Base-by-base conservation (phyloP, 1,140 invertebrate genomes). In the Lasioglossum baleicum region DNA sequence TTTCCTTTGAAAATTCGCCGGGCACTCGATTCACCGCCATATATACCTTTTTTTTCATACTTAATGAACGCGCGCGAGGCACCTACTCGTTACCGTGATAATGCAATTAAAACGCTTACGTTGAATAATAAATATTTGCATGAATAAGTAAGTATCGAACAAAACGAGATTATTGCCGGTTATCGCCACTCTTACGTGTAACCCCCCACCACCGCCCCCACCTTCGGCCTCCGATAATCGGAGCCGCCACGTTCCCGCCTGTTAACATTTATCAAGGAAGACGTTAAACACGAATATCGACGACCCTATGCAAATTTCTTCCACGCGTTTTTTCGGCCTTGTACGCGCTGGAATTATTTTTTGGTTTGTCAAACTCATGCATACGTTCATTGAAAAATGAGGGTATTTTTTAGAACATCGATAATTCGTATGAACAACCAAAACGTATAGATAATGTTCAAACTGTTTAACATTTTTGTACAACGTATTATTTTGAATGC, bases 41-140 rank as follows among this genome's bases (percentile, higher is more conserved):
- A 48, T 48, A 13, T 48, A 48, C 2, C 10, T 11, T 48, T 48
- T 80, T 74, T 68, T 74, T 71, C 72, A 74, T 80, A 68, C 64
- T 75, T 80, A 80, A 75, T 74, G 72, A 67, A 80, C 64, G 72
- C 72, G 31, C 31, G 78, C 76, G 51, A 65, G 51, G 51, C 17
- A 53, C 15, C 64, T 80, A 67, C 71, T 80, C 72, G 72, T 80
- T 74, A 68, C 63, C 71, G 78, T 80, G 72, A 26, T 74, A 80
- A 80, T 75, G 72, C 78, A 68, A 80, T 80, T 75, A 75, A 80
- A 74, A 74, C 48, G 64, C 71, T 80, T 80, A 80, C 76, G 76
- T 70, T 73, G 76, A 79, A 73, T 75, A 75, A 80, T 80, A 80
- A 74, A 80, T 74, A 75, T 80, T 80, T 74, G 78, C 78, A 74